Evolutionary conservation across 2,113 vertebrate species (phyloP).

Genomic region (Oncorhynchus nerka): DNA sequence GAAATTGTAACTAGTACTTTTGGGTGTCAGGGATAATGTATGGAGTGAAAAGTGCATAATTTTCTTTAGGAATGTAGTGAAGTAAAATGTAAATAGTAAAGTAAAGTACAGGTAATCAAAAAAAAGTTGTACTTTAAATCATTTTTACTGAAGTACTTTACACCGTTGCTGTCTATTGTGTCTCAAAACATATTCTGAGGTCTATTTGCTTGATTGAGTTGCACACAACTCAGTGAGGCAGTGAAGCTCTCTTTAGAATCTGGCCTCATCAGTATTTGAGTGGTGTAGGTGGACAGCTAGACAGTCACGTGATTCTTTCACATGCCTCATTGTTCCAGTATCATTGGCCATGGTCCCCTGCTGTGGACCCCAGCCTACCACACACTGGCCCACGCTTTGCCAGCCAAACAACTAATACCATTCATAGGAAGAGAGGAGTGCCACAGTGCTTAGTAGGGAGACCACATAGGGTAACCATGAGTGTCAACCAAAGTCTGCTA

Average conservation of each 20-base stretch:
- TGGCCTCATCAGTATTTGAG: neutral
- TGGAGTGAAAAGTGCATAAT: too few species aligned
- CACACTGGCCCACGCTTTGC: neutral
- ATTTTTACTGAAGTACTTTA: too few species aligned
- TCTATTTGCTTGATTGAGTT: neutral
- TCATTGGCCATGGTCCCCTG: conserved; percentile 5
- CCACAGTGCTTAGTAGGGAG: too few species aligned
- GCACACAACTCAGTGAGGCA: neutral
- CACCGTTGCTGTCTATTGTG: too few species aligned
- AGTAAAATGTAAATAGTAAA: too few species aligned
- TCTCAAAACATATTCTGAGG: neutral
- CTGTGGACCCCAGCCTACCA: conserved; percentile 8
- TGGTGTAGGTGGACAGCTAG: neutral
- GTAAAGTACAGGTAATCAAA: too few species aligned
- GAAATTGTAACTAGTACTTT: too few species aligned
- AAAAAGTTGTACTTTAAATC: too few species aligned
- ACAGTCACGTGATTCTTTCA: neutral
- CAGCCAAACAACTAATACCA: conserved; percentile 7
- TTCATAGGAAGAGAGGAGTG: neutral
- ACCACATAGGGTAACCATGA: neutral
- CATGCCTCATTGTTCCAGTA: conserved; percentile 4
- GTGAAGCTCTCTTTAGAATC: neutral
- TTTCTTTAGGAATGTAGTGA: too few species aligned
- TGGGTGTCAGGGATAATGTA: too few species aligned
- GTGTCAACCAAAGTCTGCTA: neutral